A percentile compares a stretch with the other conserved stretches of the same genome.
These are phyloP conservation scores for Chaetorhynchus papuensis DNA, from an alignment of 2,113 vertebrate species.

Conservation along the genomic window DNA sequence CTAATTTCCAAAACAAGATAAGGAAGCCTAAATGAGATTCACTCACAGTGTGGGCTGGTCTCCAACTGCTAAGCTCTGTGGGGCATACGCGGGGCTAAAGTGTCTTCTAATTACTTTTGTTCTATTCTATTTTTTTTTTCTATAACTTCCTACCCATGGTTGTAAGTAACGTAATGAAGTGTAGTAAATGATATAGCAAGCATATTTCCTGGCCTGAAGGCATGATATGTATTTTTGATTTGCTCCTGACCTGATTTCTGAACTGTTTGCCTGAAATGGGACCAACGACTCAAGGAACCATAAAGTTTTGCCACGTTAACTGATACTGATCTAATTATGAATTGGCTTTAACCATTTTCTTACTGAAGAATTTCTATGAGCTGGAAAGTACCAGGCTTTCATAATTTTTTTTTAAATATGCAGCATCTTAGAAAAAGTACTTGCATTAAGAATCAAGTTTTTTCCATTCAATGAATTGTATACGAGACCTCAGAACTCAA, in stretches of 20 bases:
- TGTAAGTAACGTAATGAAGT: constrained; percentile 3
- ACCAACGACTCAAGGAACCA: neutral
- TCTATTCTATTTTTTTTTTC: neutral
- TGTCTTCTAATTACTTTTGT: constrained; percentile 29
- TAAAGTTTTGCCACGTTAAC: neutral
- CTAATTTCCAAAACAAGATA: constrained; percentile 1
- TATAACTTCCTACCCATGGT: neutral
- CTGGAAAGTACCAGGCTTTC: neutral
- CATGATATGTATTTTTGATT: neutral
- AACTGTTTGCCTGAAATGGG: constrained; percentile 5
- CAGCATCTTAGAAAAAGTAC: neutral
- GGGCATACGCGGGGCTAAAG: neutral
- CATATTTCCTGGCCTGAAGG: neutral
- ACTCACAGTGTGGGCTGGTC: neutral
- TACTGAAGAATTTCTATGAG: neutral
- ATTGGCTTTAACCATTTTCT: neutral
- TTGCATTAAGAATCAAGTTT: neutral
- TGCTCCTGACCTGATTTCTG: neutral
- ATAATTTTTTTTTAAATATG: neutral
- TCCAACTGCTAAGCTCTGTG: constrained; percentile 8
- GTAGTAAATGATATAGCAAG: neutral
- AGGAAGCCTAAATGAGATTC: constrained; percentile 36
- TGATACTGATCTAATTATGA: neutral
- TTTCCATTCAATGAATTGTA: neutral
- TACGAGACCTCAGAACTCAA: neutral